Evolutionary conservation across 1,140 invertebrate species (phyloP), one percentile per base, ranked within the genome.

Genomic region (Caenorhabditis briggsae): DNA sequence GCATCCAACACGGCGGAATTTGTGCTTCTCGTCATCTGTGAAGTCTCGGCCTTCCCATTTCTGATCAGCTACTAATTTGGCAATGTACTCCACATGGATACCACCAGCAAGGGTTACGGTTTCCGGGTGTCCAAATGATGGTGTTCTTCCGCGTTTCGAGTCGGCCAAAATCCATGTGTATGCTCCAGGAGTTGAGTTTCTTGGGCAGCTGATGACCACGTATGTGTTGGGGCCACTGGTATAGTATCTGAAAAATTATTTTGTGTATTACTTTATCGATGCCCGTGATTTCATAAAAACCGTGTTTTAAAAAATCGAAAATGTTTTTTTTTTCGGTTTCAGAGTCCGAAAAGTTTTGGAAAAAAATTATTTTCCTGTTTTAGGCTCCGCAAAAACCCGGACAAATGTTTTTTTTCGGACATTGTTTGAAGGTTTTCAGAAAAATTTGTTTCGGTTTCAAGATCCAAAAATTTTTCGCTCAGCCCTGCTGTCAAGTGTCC

Each of bases 1-100:
- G 14, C 70, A 78, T 50, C 70, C 70, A 53, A 78, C 46, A 12
- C 46, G n/a, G 11, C 70, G 70, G 70, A 78, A 78, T 14, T n/a
- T 50, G 5, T 53, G 43, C 18, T 53, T 78, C 7, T 50, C n/a
- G 33, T 78, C 70, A 12, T 78, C 11, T 12, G 46, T 18, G 7
- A 50, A 50, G 23, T 78, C 70, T 1, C 23, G 6, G 50, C 70
- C 70, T 12, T 23, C n/a, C 70, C 70, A 78, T 53, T 78, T 78
- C 3, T 43, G 43, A 12, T 50, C 20, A 16, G 5, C 6, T 6
- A 46, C n/a, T 11, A 46, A 50, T 78, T 78, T 78, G 46, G 70
- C 70, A 5, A 78, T 12, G 23, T 20, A 78, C 7, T 78, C 18
- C 5, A 78, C 14, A n/a, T 78, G 50, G 43, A 78, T 78, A 12